Evolutionary conservation across 2,113 vertebrate genomes (phyloP).

Genomic region (Antigone vipio): DNA sequence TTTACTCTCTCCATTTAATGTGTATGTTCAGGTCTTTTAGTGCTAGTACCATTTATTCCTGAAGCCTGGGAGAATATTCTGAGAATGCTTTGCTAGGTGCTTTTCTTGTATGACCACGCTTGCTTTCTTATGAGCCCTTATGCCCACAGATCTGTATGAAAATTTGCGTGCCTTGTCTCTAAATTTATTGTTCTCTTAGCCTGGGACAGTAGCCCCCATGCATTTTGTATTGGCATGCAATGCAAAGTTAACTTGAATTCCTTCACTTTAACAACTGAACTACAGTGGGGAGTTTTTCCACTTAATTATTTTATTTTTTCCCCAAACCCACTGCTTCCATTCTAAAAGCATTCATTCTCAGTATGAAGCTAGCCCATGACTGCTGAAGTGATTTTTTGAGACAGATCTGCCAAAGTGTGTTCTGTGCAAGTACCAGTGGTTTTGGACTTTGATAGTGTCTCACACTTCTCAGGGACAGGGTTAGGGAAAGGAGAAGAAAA

Average conservation of each 20-base stretch:
- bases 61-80: neutral
- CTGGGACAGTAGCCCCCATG: neutral
- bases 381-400: neutral
- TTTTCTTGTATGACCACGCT: neutral
- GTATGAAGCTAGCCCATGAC: neutral
- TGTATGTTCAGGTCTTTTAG: neutral
- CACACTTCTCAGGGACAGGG: neutral
- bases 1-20: neutral
- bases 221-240: neutral
- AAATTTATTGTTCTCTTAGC: neutral
- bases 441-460: neutral
- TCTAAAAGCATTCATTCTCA: neutral
- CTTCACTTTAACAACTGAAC: neutral
- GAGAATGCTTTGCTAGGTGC: neutral
- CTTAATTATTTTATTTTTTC: neutral
- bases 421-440: neutral
- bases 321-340: neutral
- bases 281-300: neutral
- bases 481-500: neutral
- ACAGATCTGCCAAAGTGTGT: neutral
- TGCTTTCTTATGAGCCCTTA: neutral
- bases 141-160: neutral
- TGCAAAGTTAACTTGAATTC: neutral
- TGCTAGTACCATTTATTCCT: neutral
- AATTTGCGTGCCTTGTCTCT: neutral